Evolutionary conservation across 1,140 invertebrate genomes (phyloP), one percentile per base, ranked within the genome.

Genomic region (Apis dorsata): DNA sequence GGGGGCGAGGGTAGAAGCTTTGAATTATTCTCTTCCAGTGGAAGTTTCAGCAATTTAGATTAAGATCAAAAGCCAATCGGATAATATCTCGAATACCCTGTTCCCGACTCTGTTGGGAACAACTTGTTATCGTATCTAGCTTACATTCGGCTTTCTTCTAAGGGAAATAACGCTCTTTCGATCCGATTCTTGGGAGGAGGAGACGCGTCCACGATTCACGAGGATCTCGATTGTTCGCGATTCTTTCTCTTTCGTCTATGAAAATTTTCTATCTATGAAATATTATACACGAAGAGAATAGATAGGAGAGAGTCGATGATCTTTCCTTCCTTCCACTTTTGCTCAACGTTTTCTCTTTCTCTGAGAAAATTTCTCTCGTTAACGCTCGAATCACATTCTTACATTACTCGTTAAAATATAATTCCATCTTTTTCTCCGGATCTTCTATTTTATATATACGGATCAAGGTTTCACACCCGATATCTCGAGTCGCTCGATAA

Each of bases 61-160:
- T 62, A 68, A 88, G 88, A 90, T 90, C 80, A 91, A 90, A 88
- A 90, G 85, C 83, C 71, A 34, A 83, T 62, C 75, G 80, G 83
- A 85, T 88, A 84, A 89, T 82, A 59, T 83, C 73, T 87, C 28
- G 60, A 55, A 71, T 83, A 79, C n/a, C 17, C 34, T 44, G 34
- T 71, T 60, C 34, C 77, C 68, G 60, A n/a, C 82, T 79, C 77
- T 68, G 60, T 79, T 59, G n/a, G 77, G 77, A 65, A 68, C 78
- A 81, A 81, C 78, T 75, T 75, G 79, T 84, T 21, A 57, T 81
- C 81, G 62, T 69, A 53, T 55, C 60, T 59, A 73, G 28, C 69
- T 83, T 78, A 75, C 81, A 28, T 49, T 71, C 53, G 69, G n/a
- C 34, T 59, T 79, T 53, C 53, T 79, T n/a, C n/a, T 73, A 28